These are phyloP conservation scores for Drosophila kohkoa DNA, from an alignment of 1,140 invertebrate species.

Conservation along the genomic window DNA sequence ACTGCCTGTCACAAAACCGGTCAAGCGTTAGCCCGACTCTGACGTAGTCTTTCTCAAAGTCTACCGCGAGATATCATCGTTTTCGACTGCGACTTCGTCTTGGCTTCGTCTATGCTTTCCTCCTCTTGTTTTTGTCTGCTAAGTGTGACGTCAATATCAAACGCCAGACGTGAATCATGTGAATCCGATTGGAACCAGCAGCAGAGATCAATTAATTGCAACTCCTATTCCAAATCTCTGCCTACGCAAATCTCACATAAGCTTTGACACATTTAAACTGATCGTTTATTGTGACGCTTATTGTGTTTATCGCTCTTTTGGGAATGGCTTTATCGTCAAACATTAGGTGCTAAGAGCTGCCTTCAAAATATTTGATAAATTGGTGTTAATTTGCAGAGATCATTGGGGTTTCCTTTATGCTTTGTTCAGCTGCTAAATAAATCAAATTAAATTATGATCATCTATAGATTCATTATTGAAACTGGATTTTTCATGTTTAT, in stretches of 20 bases:
- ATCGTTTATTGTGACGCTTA: conserved; percentile 9
- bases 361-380: conserved; percentile 30
- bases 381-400: conserved; percentile 29
- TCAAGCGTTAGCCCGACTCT: conserved; percentile 41
- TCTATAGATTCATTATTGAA: conserved; percentile 23
- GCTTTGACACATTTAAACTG: conserved; percentile 3
- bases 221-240: conserved; percentile 17
- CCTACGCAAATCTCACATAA: conserved; percentile 42
- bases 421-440: conserved; percentile 4
- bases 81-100: conserved; percentile 19
- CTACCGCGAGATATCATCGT: conserved; percentile 22
- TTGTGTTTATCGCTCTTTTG: conserved; percentile 11
- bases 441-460: conserved; percentile 29
- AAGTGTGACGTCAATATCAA: conserved; percentile 39
- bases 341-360: conserved; percentile 37
- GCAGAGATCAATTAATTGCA: conserved; percentile 13
- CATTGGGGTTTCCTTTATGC: conserved; percentile 18
- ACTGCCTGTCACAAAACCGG: conserved; percentile 37
- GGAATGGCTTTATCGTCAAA: conserved; percentile 11
- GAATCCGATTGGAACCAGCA: conserved; percentile 6
- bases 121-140: neutral
- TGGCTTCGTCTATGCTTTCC: conserved; percentile 16
- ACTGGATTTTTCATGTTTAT: conserved; percentile 4
- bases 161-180: conserved; percentile 37
- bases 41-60: conserved; percentile 41